Percentiles rank a stretch among this genome's conserved stretches.
Evolutionary conservation across 2,888 invertebrate genomes (phyloP).

Genomic region (Fissipunctia ypsillon): DNA sequence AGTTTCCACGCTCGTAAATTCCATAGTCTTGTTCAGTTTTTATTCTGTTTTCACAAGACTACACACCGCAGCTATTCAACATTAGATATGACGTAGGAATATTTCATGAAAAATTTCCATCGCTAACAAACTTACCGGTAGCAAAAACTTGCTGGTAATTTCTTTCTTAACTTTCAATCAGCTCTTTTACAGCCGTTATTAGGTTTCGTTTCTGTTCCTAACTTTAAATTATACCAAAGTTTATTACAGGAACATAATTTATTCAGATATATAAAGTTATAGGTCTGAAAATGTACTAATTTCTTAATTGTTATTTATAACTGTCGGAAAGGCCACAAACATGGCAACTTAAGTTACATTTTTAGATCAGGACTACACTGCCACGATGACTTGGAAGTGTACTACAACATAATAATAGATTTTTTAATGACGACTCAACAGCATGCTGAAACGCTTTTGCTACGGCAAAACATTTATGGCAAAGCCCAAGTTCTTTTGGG

Average conservation of each 20-base stretch:
- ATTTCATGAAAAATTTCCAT: slow-evolving; percentile 18
- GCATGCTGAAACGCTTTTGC: background rate
- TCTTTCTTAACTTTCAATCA: slow-evolving; percentile 17
- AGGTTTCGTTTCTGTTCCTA: background rate
- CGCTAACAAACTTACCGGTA: slow-evolving; percentile 8
- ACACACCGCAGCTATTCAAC: slow-evolving; percentile 7
- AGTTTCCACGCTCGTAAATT: background rate
- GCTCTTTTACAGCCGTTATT: background rate
- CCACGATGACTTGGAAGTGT: too few species aligned
- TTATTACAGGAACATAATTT: slow-evolving; percentile 6
- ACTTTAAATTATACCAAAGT: slow-evolving; percentile 3
- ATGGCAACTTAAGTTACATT: background rate
- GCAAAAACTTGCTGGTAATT: background rate
- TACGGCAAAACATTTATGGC: background rate
- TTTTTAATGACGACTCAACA: background rate
- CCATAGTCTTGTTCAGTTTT: background rate
- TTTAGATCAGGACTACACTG: background rate
- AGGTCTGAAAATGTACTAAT: background rate
- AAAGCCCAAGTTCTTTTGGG: background rate
- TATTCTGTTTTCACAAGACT: background rate
- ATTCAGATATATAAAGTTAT: slow-evolving; percentile 18
- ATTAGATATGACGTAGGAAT: slow-evolving; percentile 4
- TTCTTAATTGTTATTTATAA: background rate
- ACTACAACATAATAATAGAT: background rate
- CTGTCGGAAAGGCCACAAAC: background rate